Evolutionary conservation across 2,113 vertebrate species (phyloP).

Genomic region (Eclectus roratus): DNA sequence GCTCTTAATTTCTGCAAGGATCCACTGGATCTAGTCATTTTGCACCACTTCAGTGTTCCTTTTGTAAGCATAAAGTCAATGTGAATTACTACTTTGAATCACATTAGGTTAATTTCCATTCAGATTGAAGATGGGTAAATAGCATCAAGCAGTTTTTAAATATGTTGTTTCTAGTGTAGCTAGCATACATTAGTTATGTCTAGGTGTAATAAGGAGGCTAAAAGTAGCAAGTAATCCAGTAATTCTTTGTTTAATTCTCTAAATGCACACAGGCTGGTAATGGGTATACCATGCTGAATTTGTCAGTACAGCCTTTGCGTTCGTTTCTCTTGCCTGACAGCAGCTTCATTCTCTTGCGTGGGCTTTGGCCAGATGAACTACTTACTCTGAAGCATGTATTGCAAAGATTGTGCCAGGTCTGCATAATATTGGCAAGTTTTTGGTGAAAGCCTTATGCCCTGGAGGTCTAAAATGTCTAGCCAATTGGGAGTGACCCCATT

Average conservation of each 20-base stretch:
- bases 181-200: neutral
- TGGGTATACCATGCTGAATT: neutral
- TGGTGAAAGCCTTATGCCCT: neutral
- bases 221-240: neutral
- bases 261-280: neutral
- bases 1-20: neutral
- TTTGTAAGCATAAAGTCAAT: neutral
- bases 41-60: neutral
- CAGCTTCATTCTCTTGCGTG: constrained; percentile 7
- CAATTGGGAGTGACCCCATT: neutral
- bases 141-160: neutral
- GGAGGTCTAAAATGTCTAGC: neutral
- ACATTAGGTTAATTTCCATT: neutral
- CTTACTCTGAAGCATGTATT: neutral
- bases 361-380: constrained; percentile 2
- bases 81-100: neutral
- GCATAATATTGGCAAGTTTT: neutral
- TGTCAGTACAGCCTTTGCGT: neutral
- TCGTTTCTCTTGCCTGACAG: neutral
- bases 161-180: neutral
- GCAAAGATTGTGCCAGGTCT: neutral
- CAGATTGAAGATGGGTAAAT: neutral
- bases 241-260: neutral
- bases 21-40: neutral
- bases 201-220: neutral